Evolutionary conservation across 2,113 vertebrate genomes (phyloP).

Genomic region (Carollia perspicillata): DNA sequence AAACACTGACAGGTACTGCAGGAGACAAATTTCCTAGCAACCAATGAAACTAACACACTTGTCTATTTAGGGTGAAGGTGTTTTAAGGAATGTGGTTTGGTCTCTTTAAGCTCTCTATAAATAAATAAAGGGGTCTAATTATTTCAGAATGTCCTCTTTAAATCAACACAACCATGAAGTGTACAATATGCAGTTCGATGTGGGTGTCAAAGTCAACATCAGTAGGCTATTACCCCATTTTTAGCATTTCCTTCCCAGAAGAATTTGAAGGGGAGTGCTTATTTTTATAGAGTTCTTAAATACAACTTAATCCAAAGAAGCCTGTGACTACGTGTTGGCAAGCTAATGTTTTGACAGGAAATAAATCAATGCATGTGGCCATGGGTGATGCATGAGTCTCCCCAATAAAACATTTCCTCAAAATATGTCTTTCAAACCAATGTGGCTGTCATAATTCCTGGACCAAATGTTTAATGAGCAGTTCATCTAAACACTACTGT

Average conservation of each 20-base stretch:
- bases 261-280: constrained; percentile 46
- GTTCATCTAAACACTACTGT: constrained; percentile 60
- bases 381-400: constrained; percentile 29
- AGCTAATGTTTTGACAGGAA: constrained; percentile 67
- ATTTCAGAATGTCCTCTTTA: constrained; percentile 40
- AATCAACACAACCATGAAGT: constrained; percentile 18
- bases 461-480: constrained; percentile 62
- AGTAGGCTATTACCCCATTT: constrained; percentile 27
- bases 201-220: constrained; percentile 44
- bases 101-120: constrained; percentile 11
- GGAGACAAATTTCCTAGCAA: constrained; percentile 1
- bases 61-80: background rate
- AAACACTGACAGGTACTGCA: background rate
- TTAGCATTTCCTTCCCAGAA: constrained; percentile 56
- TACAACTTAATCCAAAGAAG: constrained; percentile 40
- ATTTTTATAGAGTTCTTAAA: constrained; percentile 57
- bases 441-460: constrained; percentile 40
- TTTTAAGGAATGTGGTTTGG: background rate
- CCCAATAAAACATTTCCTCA: constrained; percentile 55
- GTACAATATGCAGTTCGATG: constrained; percentile 14
- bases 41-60: constrained; percentile 21
- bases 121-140: background rate
- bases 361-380: constrained; percentile 48
- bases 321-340: constrained; percentile 43
- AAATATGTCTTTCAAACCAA: constrained; percentile 61